phyloP scores from a whole-genome alignment of 2,113 vertebrate species.

The Aspidoscelis tigris region DNA sequence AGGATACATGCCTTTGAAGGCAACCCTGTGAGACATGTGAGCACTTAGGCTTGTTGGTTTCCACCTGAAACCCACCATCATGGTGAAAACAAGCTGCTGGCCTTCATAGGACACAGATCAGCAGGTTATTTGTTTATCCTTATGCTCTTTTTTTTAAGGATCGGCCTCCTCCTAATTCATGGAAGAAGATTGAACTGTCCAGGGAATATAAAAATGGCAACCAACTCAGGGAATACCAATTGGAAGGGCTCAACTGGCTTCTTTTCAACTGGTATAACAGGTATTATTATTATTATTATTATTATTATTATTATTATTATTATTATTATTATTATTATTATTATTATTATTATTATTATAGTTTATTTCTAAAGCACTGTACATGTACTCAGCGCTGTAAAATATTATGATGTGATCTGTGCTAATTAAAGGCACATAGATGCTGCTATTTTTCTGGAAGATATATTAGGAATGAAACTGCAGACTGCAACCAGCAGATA shows the following conservation, averaged over 20 bases:
- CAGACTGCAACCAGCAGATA: too few relatives aligned
- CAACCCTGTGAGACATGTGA: too few relatives aligned
- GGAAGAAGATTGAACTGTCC: conserved; percentile 97
- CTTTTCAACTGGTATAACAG: conserved; percentile 99
- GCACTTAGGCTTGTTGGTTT: too few relatives aligned
- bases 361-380: too few relatives aligned
- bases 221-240: conserved; percentile 98
- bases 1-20: too few relatives aligned
- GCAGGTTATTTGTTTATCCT: neutral
- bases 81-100: too few relatives aligned
- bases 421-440: conserved; percentile 9
- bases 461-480: neutral
- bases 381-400: too few relatives aligned
- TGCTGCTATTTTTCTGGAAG: neutral
- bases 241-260: conserved; percentile 99
- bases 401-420: conserved; percentile 39
- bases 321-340: too few relatives aligned
- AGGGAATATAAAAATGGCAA: conserved; percentile 96
- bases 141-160: conserved; percentile 79
- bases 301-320: too few relatives aligned
- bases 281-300: conserved; percentile 65
- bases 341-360: too few relatives aligned
- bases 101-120: too few relatives aligned
- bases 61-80: too few relatives aligned
- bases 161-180: conserved; percentile 91